A percentile compares a stretch with the other conserved stretches of the same genome.
Evolutionary conservation across 2,797 vertebrate species (phyloP).

Genomic region (Amphiprion clarkii): DNA sequence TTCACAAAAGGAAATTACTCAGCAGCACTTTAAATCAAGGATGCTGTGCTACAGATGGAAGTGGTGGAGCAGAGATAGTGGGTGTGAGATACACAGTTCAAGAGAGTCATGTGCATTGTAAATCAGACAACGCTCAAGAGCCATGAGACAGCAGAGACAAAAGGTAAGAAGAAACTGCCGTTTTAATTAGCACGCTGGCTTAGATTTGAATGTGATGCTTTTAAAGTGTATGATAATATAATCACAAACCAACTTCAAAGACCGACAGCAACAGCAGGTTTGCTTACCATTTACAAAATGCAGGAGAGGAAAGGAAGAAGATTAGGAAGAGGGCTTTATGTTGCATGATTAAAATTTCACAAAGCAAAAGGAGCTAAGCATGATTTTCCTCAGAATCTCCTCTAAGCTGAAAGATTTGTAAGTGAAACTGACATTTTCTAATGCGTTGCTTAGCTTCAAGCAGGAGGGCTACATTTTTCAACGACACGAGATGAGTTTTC

Average conservation of each 20-base stretch:
- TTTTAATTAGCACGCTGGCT: conserved; percentile 1
- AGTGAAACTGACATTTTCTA: background rate
- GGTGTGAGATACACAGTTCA: background rate
- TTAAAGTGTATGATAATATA: background rate
- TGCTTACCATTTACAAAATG: background rate
- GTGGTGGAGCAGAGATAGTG: background rate
- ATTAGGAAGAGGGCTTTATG: background rate
- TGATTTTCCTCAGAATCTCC: no score
- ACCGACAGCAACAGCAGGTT: background rate
- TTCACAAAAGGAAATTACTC: conserved; percentile 52
- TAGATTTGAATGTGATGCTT: conserved; percentile 5
- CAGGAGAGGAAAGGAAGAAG: background rate
- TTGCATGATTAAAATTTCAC: background rate
- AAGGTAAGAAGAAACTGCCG: conserved; percentile 48
- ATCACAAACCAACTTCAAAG: background rate
- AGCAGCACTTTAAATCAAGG: background rate
- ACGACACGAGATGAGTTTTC: conserved; percentile 24
- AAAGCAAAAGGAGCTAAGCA: background rate
- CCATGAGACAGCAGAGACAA: conserved; percentile 24
- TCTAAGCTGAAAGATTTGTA: background rate
- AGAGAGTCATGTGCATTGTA: background rate
- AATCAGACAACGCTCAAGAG: conserved; percentile 1
- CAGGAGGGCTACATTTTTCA: background rate
- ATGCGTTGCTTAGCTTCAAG: conserved; percentile 22
- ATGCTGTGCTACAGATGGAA: conserved; percentile 5